Percentiles rank a stretch among this genome's conserved stretches.
Evolutionary conservation across 2,113 vertebrate species (phyloP).

Genomic region (Burhinus bistriatus): DNA sequence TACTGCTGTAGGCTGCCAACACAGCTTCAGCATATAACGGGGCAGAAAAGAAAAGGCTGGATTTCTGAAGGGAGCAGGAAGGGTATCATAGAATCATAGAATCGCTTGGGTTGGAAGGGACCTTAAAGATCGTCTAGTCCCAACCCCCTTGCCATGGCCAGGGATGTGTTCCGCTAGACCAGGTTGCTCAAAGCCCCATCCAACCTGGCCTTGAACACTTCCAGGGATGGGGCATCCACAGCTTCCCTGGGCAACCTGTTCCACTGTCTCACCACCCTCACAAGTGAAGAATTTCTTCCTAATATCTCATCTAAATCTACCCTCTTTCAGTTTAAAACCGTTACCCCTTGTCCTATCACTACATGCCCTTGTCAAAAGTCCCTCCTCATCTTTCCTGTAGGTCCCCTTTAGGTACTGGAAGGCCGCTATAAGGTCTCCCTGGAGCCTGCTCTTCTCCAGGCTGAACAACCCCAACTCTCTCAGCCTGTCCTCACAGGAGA

Average conservation of each 20-base stretch:
- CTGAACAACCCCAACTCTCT: neutral
- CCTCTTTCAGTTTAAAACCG: neutral
- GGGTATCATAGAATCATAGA: neutral
- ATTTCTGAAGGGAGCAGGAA: neutral
- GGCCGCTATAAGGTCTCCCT: neutral
- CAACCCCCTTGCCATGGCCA: neutral
- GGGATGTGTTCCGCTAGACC: neutral
- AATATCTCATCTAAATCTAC: neutral
- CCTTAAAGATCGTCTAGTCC: neutral
- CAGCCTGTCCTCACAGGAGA: neutral
- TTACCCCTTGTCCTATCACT: neutral
- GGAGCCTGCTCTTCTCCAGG: neutral
- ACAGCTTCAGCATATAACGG: neutral
- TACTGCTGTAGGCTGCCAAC: neutral
- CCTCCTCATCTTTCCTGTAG: neutral
- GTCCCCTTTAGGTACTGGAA: neutral
- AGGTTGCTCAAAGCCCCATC: neutral
- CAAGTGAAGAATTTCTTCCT: neutral
- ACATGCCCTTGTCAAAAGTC: neutral
- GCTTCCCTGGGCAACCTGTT: neutral
- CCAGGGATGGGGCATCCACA: neutral
- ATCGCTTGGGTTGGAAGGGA: neutral
- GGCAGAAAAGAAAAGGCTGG: neutral
- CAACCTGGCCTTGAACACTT: neutral
- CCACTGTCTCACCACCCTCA: neutral